Conservation (phyloP, 2,797 vertebrate species). For the Alcedo atthis region DNA sequence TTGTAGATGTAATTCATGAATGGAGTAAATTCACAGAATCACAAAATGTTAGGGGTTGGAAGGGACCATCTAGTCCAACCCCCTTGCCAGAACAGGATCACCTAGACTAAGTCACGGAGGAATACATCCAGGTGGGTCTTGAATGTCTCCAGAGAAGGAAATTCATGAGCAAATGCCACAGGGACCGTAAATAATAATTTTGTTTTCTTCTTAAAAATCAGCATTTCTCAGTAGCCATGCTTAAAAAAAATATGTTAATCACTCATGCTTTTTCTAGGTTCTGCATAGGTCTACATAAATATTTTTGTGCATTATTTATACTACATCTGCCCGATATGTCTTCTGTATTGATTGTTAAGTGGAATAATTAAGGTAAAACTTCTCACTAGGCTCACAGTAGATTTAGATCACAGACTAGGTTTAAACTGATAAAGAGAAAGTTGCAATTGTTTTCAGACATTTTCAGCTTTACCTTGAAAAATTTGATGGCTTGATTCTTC, state of each 20-base stretch:
- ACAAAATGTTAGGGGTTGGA: too few species aligned
- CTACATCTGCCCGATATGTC: not conserved
- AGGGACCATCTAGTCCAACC: too few species aligned
- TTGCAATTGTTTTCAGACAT: not conserved
- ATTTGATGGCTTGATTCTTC: not conserved
- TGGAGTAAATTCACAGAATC: not conserved
- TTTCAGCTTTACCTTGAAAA: not conserved
- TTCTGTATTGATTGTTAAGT: not conserved
- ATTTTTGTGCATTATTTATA: not conserved
- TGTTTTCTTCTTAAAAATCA: not conserved
- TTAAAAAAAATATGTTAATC: not conserved
- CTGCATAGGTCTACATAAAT: not conserved
- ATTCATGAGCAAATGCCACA: not conserved
- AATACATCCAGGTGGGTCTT: too few species aligned
- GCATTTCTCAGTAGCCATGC: not conserved
- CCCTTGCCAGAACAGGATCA: too few species aligned
- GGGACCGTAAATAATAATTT: not conserved
- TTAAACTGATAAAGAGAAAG: not conserved
- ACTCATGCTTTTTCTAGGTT: not conserved
- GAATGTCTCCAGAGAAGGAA: too few species aligned
- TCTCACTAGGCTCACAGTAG: rapidly evolving
- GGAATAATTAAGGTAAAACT: not conserved
- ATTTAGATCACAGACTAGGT: not conserved
- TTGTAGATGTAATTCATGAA: not conserved
- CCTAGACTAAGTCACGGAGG: too few species aligned